Conservation (phyloP, 2,797 vertebrate genomes). For the Danio tinwini region DNA sequence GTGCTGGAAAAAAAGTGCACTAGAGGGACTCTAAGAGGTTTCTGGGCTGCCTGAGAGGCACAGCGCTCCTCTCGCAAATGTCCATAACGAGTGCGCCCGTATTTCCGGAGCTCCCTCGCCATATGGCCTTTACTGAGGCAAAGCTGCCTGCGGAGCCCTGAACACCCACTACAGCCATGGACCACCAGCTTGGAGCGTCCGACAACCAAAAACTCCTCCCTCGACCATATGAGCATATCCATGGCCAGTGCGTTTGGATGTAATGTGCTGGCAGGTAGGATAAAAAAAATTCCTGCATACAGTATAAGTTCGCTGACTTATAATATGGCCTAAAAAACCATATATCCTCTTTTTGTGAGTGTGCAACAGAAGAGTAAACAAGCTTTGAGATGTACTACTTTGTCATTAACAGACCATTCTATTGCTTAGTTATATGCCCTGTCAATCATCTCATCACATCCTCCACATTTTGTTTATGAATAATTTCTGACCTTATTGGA, state of each 20-base stretch:
- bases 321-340: too few relatives aligned
- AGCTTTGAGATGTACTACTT: too few relatives aligned
- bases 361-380: too few relatives aligned
- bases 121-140: slow-evolving; percentile 58
- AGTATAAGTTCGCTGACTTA: too few relatives aligned
- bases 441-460: too few relatives aligned
- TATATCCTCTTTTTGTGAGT: too few relatives aligned
- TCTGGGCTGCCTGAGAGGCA: slow-evolving; percentile 47
- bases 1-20: slow-evolving; percentile 56
- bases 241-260: slow-evolving; percentile 2
- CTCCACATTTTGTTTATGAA: too few relatives aligned
- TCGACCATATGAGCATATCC: slow-evolving; percentile 10
- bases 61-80: slow-evolving; percentile 40
- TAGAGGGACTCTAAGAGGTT: slow-evolving; percentile 51
- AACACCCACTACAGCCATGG: slow-evolving; percentile 2
- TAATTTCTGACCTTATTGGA: too few relatives aligned
- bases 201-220: slow-evolving; percentile 19
- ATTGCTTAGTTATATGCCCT: too few relatives aligned
- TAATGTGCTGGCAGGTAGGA: slow-evolving; percentile 12
- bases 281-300: too few relatives aligned
- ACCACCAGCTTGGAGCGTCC: slow-evolving; percentile 20
- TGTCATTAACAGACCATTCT: too few relatives aligned
- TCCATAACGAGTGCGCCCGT: slow-evolving; percentile 52
- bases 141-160: slow-evolving; percentile 31
- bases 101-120: slow-evolving; percentile 53